Evolutionary conservation across 2,113 vertebrate species (phyloP).

Genomic region (Geococcyx californianus): DNA sequence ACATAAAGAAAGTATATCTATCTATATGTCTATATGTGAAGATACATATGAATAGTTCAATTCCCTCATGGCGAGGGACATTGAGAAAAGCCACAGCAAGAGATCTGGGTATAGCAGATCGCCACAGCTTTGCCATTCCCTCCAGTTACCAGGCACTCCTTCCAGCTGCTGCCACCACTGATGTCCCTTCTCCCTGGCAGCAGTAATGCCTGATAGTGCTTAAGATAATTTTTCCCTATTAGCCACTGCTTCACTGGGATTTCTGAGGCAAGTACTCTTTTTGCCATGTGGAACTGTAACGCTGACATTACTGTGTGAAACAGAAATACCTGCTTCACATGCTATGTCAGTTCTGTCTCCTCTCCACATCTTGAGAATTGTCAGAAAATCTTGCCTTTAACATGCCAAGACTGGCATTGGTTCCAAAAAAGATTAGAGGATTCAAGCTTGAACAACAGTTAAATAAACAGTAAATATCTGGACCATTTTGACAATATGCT

Average conservation of each 20-base stretch:
- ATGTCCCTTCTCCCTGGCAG: not conserved
- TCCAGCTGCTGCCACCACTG: not conserved
- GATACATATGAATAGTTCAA: not conserved
- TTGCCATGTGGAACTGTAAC: not conserved
- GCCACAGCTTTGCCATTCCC: not conserved
- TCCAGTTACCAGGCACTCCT: not conserved
- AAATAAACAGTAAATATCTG: not conserved
- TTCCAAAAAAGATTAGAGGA: not conserved
- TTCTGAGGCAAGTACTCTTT: not conserved
- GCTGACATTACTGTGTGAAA: not conserved
- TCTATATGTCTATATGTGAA: not conserved
- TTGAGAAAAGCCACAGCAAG: not conserved
- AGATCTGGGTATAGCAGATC: not conserved
- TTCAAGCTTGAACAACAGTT: not conserved
- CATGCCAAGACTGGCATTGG: not conserved
- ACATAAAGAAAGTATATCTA: not conserved
- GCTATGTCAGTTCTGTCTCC: not conserved
- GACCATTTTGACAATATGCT: not conserved
- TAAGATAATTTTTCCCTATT: not conserved
- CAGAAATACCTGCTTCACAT: not conserved
- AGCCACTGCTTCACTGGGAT: not conserved
- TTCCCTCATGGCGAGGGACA: not conserved
- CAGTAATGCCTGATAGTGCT: not conserved
- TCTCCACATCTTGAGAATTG: not conserved
- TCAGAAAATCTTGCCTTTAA: not conserved